Percentiles rank a stretch among this genome's conserved stretches.
Conservation (phyloP, 2,113 vertebrate genomes). For the Noctilio leporinus region DNA sequence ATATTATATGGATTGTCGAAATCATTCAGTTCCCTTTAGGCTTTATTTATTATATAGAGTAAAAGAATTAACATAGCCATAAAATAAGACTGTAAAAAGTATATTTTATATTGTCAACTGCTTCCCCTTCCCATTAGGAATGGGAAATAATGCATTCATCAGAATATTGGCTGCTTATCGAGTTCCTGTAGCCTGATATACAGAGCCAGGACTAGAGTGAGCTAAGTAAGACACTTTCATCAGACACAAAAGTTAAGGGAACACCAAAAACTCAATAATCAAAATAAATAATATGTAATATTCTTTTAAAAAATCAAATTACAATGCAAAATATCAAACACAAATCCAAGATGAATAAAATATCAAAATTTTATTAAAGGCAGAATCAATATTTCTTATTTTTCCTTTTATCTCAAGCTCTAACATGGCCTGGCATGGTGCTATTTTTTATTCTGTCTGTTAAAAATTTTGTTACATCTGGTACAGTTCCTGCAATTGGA, state of each 20-base stretch:
- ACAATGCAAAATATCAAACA: not conserved
- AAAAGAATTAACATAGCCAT: not conserved
- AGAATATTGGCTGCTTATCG: not conserved
- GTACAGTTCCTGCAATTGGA: not conserved
- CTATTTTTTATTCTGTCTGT: not conserved
- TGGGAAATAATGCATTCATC: not conserved
- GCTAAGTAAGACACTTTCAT: not conserved
- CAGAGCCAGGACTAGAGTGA: not conserved
- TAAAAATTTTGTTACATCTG: not conserved
- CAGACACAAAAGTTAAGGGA: not conserved
- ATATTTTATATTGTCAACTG: not conserved
- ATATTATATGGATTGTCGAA: not conserved
- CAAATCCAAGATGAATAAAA: not conserved
- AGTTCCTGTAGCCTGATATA: not conserved
- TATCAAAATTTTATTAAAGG: not conserved
- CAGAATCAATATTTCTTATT: not conserved
- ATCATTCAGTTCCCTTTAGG: not conserved
- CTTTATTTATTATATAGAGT: not conserved
- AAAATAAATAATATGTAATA: not conserved
- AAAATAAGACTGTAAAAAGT: not conserved
- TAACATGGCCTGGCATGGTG: not conserved
- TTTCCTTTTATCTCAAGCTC: not conserved
- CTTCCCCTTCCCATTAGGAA: not conserved
- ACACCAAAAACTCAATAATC: not conserved
- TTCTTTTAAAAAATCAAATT: not conserved